These are phyloP conservation scores for Rhagophthalmus giganteus DNA, from an alignment of 2,888 invertebrate species.

Conservation along the genomic window DNA sequence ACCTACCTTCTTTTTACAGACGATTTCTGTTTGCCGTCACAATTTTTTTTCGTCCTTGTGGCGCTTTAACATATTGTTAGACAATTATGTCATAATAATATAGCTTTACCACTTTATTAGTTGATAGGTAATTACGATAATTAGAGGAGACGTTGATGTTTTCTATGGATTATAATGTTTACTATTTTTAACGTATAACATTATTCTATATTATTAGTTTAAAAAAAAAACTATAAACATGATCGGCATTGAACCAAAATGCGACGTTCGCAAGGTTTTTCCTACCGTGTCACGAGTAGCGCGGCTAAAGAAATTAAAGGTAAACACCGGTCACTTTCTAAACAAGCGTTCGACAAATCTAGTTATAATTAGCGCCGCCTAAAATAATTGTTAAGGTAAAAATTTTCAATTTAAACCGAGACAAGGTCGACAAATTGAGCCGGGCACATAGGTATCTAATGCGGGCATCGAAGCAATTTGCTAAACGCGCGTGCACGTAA, in stretches of 20 bases:
- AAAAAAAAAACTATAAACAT: slow-evolving; percentile 1
- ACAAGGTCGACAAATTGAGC: slow-evolving; percentile 16
- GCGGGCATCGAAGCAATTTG: slow-evolving; percentile 4
- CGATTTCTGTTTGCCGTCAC: no score
- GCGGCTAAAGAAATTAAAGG: not conserved
- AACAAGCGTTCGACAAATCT: no score
- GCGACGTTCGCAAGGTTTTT: not conserved
- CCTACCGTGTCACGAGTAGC: no score
- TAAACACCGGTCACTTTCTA: not conserved
- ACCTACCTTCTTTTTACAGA: no score
- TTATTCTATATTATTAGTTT: not conserved
- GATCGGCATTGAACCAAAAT: not conserved
- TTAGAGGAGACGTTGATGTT: not conserved
- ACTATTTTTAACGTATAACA: not conserved
- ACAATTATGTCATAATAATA: not conserved
- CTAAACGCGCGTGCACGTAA: not conserved
- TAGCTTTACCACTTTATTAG: not conserved
- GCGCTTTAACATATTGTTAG: not conserved
- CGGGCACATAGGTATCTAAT: no score
- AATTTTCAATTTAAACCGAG: not conserved
- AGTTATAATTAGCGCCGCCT: no score
- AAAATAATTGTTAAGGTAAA: no score
- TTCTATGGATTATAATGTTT: not conserved
- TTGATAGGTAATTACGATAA: not conserved
- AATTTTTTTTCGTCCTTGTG: not conserved